phyloP scores from a whole-genome alignment of 2,888 invertebrate species.

The Coenonympha arcania region DNA sequence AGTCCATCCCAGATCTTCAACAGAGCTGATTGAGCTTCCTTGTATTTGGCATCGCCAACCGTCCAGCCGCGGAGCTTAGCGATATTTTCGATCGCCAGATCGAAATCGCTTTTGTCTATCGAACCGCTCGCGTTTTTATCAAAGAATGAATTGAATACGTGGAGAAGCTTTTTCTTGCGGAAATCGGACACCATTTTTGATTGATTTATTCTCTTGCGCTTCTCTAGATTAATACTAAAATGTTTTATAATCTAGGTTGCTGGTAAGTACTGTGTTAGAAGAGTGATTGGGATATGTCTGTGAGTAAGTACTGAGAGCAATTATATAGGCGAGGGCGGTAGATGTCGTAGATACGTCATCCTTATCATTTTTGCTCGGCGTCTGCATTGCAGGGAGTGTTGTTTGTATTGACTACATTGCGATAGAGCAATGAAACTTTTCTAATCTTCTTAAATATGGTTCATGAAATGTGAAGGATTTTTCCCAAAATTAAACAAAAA shows the following conservation, averaged over 20 bases:
- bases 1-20: constrained; percentile 89
- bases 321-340: constrained; percentile 18
- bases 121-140: constrained; percentile 91
- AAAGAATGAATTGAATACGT: constrained; percentile 90
- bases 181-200: constrained; percentile 83
- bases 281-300: constrained; percentile 20
- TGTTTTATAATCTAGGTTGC: too few relatives aligned
- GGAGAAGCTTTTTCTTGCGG: constrained; percentile 89
- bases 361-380: constrained; percentile 30
- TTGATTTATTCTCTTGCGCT: not conserved
- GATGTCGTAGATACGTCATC: constrained; percentile 23
- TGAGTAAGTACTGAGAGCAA: constrained; percentile 22
- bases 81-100: constrained; percentile 87
- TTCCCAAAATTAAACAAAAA: not conserved
- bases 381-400: constrained; percentile 36
- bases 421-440: constrained; percentile 5
- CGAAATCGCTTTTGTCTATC: constrained; percentile 90
- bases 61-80: constrained; percentile 85
- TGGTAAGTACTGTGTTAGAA: not conserved
- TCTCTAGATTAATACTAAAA: too few relatives aligned
- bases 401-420: constrained; percentile 2
- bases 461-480: too few relatives aligned
- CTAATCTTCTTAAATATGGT: too few relatives aligned
- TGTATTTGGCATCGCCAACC: constrained; percentile 80
- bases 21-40: constrained; percentile 81